Base-by-base conservation (phyloP, 2,888 invertebrate species). In the Rhingia rostrata region DNA sequence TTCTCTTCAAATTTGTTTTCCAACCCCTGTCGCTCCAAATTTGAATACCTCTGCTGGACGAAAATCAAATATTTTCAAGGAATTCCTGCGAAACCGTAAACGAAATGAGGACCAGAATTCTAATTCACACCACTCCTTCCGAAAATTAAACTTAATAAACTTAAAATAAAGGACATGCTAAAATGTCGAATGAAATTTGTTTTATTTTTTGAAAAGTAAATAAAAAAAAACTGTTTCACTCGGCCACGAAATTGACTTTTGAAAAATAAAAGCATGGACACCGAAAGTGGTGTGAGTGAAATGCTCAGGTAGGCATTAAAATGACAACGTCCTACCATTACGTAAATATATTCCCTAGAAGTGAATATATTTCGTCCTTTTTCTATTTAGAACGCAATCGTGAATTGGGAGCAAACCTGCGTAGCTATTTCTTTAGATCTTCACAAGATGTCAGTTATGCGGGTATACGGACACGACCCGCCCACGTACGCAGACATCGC, bases 141-240 rank as follows among this genome's bases (percentile, higher is more conserved):
- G 4, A 12, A 33, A 47, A 43, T 35, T 56, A 43, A 60, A 60
- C 58, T 67, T 67, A 67, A 75, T 75, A 75, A 67, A 74, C 54
- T 49, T 22, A 12, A 41, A 14, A 35, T 32, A 35, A 58, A 37
- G 41, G 51, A 58, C 75, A 53, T 51, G 58, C 9, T 49, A n/a
- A 39, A 47, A 30, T 39, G 49, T 74, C 7, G 33, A 4, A 58
- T 10, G 35, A 70, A 32, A 41, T 10, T 41, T 41, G 6, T 12
- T 30, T 56, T 43, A n/a, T 70, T 66, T 39, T n/a, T 43, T 61
- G 33, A 12, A 53, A 69, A 53, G 78, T 64, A 79, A 83, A 83
- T 78, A 69, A 83, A 78, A 83, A 60, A 73, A 41, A 69, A 78
- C 56, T 63, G n/a, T 60, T 72, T 72, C 66, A 72, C 82, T 82